Conservation (phyloP, 2,797 vertebrate genomes). For the Ispidina picta region DNA sequence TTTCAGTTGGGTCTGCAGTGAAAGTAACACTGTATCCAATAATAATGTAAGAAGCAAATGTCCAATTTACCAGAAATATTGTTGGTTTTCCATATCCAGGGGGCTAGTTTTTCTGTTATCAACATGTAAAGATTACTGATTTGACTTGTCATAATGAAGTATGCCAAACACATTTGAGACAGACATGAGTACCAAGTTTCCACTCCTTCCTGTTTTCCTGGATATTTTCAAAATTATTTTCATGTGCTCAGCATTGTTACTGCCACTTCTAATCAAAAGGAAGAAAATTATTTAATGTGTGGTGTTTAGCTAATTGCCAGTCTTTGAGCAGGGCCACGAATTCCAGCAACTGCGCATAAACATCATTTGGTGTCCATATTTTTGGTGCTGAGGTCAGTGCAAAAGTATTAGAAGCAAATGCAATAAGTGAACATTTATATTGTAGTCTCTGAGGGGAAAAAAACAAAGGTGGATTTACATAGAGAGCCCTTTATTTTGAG, state of each 20-base stretch:
- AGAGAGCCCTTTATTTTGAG: background rate
- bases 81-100: background rate
- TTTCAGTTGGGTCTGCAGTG: background rate
- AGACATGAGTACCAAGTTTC: slow-evolving; percentile 21
- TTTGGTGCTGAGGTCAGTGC: background rate
- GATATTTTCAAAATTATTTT: slow-evolving; percentile 1
- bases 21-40: background rate
- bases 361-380: background rate
- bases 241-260: background rate
- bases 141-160: background rate
- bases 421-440: background rate
- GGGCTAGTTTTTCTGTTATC: slow-evolving; percentile 3
- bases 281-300: slow-evolving; percentile 36
- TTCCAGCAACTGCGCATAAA: slow-evolving; percentile 52
- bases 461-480: background rate
- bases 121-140: background rate
- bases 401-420: background rate
- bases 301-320: slow-evolving; percentile 72
- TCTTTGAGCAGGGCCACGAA: slow-evolving; percentile 57
- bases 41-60: background rate
- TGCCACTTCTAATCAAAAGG: background rate
- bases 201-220: background rate
- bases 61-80: slow-evolving; percentile 23
- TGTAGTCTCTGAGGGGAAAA: background rate
- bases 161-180: background rate